phyloP scores from a whole-genome alignment of 2,888 invertebrate species.

The Athalia cordata region DNA sequence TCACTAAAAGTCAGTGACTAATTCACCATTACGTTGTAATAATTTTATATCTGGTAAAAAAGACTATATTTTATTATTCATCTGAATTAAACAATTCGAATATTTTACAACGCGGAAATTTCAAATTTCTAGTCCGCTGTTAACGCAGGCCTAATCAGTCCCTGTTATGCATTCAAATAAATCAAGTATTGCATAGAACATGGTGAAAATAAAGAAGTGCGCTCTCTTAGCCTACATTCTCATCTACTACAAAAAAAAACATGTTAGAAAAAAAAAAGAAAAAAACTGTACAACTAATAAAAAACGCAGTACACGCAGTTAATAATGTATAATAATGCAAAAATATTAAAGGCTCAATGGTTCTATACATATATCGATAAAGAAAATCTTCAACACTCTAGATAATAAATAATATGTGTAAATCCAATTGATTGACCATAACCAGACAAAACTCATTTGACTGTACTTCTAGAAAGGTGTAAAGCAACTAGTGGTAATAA shows the following conservation, averaged over 20 bases:
- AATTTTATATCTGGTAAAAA: conserved; percentile 25
- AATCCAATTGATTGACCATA: conserved; percentile 21
- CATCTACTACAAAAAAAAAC: conserved; percentile 11
- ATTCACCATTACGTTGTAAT: conserved; percentile 19
- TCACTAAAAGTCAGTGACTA: conserved; percentile 9
- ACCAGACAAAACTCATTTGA: conserved; percentile 24
- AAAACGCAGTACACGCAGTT: conserved; percentile 39
- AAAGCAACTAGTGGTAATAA: conserved; percentile 19
- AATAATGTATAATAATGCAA: conserved; percentile 33
- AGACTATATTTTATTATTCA: neutral
- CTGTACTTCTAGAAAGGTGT: conserved; percentile 2
- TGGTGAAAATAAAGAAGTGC: conserved; percentile 36
- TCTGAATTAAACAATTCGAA: conserved; percentile 4
- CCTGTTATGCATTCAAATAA: conserved; percentile 35
- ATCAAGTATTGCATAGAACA: conserved; percentile 13
- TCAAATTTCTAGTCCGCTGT: conserved; percentile 15
- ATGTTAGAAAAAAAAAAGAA: conserved; percentile 16
- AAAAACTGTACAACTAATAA: conserved; percentile 25
- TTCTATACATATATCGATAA: conserved; percentile 32
- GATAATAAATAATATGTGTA: conserved; percentile 41
- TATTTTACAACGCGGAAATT: conserved; percentile 14
- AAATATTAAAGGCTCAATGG: conserved; percentile 36
- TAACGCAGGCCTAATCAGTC: conserved; percentile 22
- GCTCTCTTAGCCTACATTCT: conserved; percentile 16
- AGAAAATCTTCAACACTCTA: conserved; percentile 39